These are phyloP conservation scores for Callospermophilus lateralis DNA, from an alignment of 2,113 vertebrate species.

Conservation along the genomic window DNA sequence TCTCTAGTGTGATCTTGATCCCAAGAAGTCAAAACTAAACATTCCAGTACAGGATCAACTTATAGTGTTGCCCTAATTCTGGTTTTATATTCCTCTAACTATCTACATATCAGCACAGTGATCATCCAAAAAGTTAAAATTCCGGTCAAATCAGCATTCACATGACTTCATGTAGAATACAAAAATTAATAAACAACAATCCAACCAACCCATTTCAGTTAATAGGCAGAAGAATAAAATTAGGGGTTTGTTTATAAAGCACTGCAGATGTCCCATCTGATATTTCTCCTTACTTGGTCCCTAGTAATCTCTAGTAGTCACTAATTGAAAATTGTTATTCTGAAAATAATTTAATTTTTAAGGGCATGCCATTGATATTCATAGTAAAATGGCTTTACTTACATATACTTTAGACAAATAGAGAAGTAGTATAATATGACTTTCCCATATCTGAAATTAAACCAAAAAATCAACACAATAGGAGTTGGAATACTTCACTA, in stretches of 20 bases:
- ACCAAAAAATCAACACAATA: neutral
- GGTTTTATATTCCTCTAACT: neutral
- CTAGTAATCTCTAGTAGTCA: neutral
- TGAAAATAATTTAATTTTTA: slow-evolving; percentile 48
- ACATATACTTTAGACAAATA: neutral
- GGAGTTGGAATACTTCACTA: neutral
- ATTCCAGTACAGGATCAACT: neutral
- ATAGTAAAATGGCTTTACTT: neutral
- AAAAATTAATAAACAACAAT: neutral
- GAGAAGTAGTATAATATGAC: neutral
- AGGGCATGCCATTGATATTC: neutral
- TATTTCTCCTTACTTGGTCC: slow-evolving; percentile 3
- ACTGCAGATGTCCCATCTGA: neutral
- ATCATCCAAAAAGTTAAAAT: neutral
- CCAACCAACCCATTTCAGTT: neutral
- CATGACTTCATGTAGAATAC: neutral
- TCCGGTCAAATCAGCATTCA: neutral
- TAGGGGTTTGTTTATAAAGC: neutral
- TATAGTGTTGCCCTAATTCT: neutral
- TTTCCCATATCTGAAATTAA: neutral
- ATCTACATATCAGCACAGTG: neutral
- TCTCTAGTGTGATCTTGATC: neutral
- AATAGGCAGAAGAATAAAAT: neutral
- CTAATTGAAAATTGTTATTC: slow-evolving; percentile 42
- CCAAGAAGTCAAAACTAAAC: neutral